These are phyloP conservation scores for Monodelphis domestica DNA, from an alignment of 2,797 vertebrate genomes.

Conservation along the genomic window DNA sequence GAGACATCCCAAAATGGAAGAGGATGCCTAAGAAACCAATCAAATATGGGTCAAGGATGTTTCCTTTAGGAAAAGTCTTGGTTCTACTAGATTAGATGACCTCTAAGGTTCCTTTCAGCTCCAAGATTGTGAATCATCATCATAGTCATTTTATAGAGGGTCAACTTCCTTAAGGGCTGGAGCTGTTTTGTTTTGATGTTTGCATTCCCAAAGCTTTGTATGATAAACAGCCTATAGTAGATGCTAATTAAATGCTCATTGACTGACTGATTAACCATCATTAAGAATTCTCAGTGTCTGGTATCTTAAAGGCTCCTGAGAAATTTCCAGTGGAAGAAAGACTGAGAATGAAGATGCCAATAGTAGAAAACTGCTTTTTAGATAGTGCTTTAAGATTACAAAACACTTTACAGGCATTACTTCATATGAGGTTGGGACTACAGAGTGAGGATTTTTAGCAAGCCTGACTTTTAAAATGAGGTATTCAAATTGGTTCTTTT, in stretches of 20 bases:
- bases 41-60: neutral
- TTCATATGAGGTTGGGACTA: neutral
- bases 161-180: neutral
- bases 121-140: neutral
- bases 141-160: neutral
- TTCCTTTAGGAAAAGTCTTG: neutral
- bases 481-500: neutral
- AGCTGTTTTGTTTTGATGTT: neutral
- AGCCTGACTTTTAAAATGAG: neutral
- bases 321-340: neutral
- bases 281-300: neutral
- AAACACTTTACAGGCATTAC: neutral
- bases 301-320: neutral
- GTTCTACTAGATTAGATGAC: neutral
- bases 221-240: neutral
- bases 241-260: neutral
- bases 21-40: neutral
- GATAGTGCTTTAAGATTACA: neutral
- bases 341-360: neutral
- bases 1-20: neutral
- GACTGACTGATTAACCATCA: neutral
- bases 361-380: neutral
- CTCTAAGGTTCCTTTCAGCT: neutral
- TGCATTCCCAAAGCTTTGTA: neutral
- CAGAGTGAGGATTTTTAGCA: neutral